Conservation (phyloP, 2,797 vertebrate species). For the Micromesistius poutassou region DNA sequence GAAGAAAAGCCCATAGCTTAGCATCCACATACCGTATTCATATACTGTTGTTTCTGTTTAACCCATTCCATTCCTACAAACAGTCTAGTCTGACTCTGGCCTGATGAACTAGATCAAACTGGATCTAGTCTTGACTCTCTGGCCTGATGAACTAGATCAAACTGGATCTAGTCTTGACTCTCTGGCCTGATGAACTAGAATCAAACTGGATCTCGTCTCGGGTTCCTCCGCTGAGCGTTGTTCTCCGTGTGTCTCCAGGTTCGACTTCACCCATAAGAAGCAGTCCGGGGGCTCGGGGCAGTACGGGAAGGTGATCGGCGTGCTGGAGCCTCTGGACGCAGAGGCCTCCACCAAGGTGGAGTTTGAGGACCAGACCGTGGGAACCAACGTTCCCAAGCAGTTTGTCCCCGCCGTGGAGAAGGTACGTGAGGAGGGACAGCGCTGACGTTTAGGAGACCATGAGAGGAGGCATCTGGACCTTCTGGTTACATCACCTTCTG, state of each 20-base stretch:
- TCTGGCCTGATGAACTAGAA: too few relatives aligned
- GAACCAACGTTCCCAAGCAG: constrained; percentile 91
- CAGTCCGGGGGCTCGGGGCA: constrained; percentile 91
- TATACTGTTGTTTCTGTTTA: neutral
- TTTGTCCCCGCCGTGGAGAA: constrained; percentile 92
- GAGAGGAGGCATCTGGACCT: neutral
- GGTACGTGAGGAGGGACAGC: constrained; percentile 62
- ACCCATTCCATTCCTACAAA: too few relatives aligned
- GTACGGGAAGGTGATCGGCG: constrained; percentile 89
- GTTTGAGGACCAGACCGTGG: constrained; percentile 87
- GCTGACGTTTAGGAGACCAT: neutral
- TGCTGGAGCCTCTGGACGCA: constrained; percentile 82
- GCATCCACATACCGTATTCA: neutral
- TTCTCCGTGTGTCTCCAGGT: constrained; percentile 66
- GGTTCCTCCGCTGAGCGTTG: too few relatives aligned
- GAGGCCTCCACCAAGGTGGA: constrained; percentile 86
- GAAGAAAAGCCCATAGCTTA: neutral
- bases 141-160: too few relatives aligned
- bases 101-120: too few relatives aligned
- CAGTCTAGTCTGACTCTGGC: too few relatives aligned
- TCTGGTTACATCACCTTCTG: neutral
- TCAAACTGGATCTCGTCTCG: too few relatives aligned
- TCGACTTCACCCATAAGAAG: constrained; percentile 95
- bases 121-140: too few relatives aligned
- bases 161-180: too few relatives aligned